A percentile compares a stretch with the other conserved stretches of the same genome.
Evolutionary conservation across 1,140 invertebrate species (phyloP).

Genomic region (Proales similis): DNA sequence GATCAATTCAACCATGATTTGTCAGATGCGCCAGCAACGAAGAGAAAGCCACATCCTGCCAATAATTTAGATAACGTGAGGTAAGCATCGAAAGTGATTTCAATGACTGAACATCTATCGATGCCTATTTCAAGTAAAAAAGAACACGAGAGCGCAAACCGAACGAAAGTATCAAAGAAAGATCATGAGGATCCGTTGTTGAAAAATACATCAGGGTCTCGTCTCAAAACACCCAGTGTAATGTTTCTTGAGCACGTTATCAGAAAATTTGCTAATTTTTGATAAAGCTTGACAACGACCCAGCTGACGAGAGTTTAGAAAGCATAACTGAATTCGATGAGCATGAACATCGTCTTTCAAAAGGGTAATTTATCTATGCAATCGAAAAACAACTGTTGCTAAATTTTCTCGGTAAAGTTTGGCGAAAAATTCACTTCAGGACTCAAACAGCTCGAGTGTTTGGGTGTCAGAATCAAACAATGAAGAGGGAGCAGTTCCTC

Average conservation of each 20-base stretch:
- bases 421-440: conserved; percentile 19
- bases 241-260: no score
- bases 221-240: no score
- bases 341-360: not conserved
- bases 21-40: not conserved
- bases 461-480: conserved; percentile 28
- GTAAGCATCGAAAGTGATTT: conserved; percentile 1
- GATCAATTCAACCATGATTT: no score
- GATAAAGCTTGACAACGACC: not conserved
- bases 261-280: no score
- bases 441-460: conserved; percentile 19
- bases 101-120: no score
- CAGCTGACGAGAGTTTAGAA: conserved; percentile 22
- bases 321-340: conserved; percentile 5
- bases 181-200: no score
- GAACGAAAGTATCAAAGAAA: conserved; percentile 5
- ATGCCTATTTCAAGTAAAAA: no score
- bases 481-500: not conserved
- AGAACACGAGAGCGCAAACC: conserved; percentile 4
- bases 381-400: no score
- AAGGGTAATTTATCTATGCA: no score
- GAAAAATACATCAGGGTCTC: no score
- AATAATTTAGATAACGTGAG: conserved; percentile 17
- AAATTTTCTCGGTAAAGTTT: no score
- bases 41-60: not conserved